A percentile compares a stretch with the other conserved stretches of the same genome.
Evolutionary conservation across 2,888 invertebrate species (phyloP).

Genomic region (Cataglyphis rosenhaueri): DNA sequence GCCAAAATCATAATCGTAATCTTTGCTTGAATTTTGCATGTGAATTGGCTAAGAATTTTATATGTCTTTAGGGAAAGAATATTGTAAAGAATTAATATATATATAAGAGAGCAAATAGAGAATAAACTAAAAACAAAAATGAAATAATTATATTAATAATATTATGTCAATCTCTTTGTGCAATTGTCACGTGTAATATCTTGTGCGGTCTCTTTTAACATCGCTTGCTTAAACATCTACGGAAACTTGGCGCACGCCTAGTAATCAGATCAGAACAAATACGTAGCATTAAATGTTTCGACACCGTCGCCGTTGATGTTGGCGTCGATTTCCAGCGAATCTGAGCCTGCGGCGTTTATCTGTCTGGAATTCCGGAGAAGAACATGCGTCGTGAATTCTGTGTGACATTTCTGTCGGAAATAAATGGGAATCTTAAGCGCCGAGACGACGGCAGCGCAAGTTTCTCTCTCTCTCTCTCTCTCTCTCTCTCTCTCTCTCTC

Average conservation of each 20-base stretch:
- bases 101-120: not conserved
- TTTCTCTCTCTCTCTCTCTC: not conserved
- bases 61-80: not conserved
- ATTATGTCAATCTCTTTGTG: not conserved
- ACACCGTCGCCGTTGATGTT: constrained; percentile 11
- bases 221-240: not conserved
- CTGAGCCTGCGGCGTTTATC: constrained; percentile 36
- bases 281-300: constrained; percentile 25
- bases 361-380: constrained; percentile 28
- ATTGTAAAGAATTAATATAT: not conserved
- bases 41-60: not conserved
- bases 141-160: not conserved
- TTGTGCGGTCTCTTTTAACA: not conserved
- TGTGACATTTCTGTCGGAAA: constrained; percentile 66
- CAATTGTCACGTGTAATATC: not conserved
- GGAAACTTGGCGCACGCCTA: not conserved
- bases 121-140: not conserved
- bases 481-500: not conserved
- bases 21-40: not conserved
- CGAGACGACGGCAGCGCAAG: constrained; percentile 21
- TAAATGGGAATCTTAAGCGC: constrained; percentile 59
- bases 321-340: constrained; percentile 43
- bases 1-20: not conserved
- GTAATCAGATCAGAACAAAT: constrained; percentile 37
- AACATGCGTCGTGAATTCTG: constrained; percentile 43